Conservation (phyloP, 2,888 invertebrate species). For the Parnassius apollo region DNA sequence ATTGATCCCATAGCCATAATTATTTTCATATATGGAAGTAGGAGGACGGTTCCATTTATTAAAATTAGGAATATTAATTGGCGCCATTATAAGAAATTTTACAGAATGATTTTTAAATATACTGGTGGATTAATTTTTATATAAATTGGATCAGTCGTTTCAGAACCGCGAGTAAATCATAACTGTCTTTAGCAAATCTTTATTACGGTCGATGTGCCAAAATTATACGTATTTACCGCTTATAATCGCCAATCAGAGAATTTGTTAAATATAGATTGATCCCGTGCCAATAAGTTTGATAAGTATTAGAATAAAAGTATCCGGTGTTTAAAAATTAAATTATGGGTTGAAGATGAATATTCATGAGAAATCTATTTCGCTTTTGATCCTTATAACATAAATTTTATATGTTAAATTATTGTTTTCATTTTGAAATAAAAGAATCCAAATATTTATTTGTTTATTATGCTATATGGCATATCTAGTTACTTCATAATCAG, state of each 20-base stretch:
- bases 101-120: neutral
- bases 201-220: slow-evolving; percentile 62
- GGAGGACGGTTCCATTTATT: slow-evolving; percentile 81
- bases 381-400: no score
- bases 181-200: slow-evolving; percentile 70
- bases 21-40: slow-evolving; percentile 88
- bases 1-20: slow-evolving; percentile 91
- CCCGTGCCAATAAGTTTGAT: slow-evolving; percentile 62
- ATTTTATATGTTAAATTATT: no score
- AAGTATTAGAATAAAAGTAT: slow-evolving; percentile 38
- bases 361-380: no score
- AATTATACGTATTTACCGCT: slow-evolving; percentile 49
- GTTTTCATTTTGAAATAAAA: no score
- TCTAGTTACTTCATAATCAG: no score
- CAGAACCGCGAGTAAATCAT: slow-evolving; percentile 45
- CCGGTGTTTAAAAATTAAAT: slow-evolving; percentile 20
- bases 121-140: neutral
- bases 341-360: no score
- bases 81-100: slow-evolving; percentile 53
- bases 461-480: no score
- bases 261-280: slow-evolving; percentile 64
- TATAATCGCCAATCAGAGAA: slow-evolving; percentile 67
- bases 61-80: slow-evolving; percentile 67
- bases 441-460: no score
- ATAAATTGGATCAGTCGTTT: slow-evolving; percentile 13